Evolutionary conservation across 2,888 invertebrate species (phyloP).

Genomic region (Lithophane semibrunnea): DNA sequence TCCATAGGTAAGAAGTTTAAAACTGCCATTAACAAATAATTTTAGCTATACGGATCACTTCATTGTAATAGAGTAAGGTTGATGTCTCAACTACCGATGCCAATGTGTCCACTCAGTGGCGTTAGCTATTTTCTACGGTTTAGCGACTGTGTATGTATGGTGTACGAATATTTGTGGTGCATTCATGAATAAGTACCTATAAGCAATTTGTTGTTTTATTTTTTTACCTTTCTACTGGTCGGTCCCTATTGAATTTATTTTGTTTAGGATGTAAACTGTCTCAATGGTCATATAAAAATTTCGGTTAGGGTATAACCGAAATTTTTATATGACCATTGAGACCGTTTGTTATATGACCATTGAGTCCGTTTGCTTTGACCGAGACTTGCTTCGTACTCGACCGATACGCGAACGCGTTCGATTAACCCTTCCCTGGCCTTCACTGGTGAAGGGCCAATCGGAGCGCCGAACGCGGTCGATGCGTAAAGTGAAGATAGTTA

Average conservation of each 20-base stretch:
- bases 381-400: too few relatives aligned
- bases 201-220: conserved; percentile 75
- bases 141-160: conserved; percentile 72
- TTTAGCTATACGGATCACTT: conserved; percentile 42
- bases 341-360: too few relatives aligned
- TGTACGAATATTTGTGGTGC: conserved; percentile 77
- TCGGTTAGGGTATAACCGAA: too few relatives aligned
- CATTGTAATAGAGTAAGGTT: conserved; percentile 53
- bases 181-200: conserved; percentile 78
- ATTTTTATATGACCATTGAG: too few relatives aligned
- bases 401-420: too few relatives aligned
- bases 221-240: conserved; percentile 29
- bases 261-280: neutral
- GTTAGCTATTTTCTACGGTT: conserved; percentile 75
- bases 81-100: conserved; percentile 54
- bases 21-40: conserved; percentile 55
- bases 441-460: too few relatives aligned
- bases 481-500: too few relatives aligned
- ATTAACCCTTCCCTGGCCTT: too few relatives aligned
- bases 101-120: conserved; percentile 60
- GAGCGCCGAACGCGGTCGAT: too few relatives aligned
- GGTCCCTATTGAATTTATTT: neutral
- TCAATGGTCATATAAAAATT: too few relatives aligned
- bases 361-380: too few relatives aligned
- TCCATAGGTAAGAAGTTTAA: conserved; percentile 23